Evolutionary conservation across 2,888 invertebrate genomes (phyloP), one percentile per base, ranked within the genome.

Genomic region (Drosophila hawaiiensis): DNA sequence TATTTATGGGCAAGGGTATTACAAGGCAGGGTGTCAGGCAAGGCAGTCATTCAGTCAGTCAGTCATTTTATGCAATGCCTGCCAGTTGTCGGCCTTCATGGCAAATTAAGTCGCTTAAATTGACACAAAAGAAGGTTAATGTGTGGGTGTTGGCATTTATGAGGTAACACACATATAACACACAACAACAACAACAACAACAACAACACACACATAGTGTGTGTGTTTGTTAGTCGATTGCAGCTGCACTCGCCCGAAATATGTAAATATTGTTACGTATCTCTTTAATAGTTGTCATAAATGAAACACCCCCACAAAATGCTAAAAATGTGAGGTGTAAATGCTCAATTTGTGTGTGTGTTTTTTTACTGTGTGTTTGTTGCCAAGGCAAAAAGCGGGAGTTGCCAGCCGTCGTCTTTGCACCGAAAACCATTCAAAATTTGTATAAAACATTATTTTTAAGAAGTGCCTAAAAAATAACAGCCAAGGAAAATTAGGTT

Each of bases 51-150:
- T 54, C 56, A 49, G 56, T 37, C 43, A 7, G 28, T 55, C 50
- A 61, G 16, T 59, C 60, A 55, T 14, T 55, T 54, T 54, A 53
- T 58, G 49, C 72, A 61, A 53, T 81, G 78, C 73, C 71, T 67
- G 62, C 75, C 74, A 80, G 74, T 84, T 71, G 83, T 71, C 70
- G 91, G 87, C 87, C 91, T 88, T 88, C 87, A 89, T 89, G 87
- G 89, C 84, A 84, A 89, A 89, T 88, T 88, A 88, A 86, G 78
- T 90, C 56, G 84, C 77, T 84, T 76, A 78, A 84, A 82, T 77
- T 78, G 82, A 82, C 70, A 76, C 72, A 72, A 60, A 76, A 82
- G 90, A 88, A 88, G 87, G 87, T 90, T 80, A 86, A 75, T 69
- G 62, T 73, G 87, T 89, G 91, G 87, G 87, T 82, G 87, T 86